These are phyloP conservation scores for Cervus canadensis DNA, from an alignment of 2,113 vertebrate species.

Conservation along the genomic window DNA sequence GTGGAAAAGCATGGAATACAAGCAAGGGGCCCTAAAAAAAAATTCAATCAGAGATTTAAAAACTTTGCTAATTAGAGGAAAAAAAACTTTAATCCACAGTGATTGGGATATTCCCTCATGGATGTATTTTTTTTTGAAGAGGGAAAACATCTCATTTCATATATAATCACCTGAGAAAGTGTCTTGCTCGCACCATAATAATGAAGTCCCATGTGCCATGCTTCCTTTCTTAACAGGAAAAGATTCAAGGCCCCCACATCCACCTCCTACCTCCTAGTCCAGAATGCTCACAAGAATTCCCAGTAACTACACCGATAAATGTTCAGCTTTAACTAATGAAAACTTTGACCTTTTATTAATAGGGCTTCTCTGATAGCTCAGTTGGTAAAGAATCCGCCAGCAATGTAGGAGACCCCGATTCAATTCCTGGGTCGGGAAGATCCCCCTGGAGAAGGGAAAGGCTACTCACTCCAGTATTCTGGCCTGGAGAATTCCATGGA, in stretches of 20 bases:
- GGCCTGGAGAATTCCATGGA: not conserved
- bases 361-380: not conserved
- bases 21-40: not conserved
- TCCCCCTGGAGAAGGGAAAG: not conserved
- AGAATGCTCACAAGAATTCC: not conserved
- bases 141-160: not conserved
- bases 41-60: not conserved
- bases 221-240: not conserved
- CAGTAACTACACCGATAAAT: not conserved
- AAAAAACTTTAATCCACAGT: not conserved
- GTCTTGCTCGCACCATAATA: not conserved
- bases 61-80: not conserved
- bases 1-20: not conserved
- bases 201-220: not conserved
- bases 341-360: not conserved
- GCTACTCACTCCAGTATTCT: not conserved
- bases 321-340: not conserved
- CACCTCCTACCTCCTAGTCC: rapidly evolving
- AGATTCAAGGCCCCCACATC: not conserved
- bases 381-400: not conserved
- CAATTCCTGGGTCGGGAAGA: not conserved
- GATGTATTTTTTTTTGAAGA: not conserved
- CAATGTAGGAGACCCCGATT: not conserved
- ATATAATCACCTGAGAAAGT: not conserved
- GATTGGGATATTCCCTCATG: not conserved